Percentiles rank a stretch among this genome's conserved stretches.
Evolutionary conservation across 2,113 vertebrate species (phyloP).

Genomic region (Cyanocitta stelleri): DNA sequence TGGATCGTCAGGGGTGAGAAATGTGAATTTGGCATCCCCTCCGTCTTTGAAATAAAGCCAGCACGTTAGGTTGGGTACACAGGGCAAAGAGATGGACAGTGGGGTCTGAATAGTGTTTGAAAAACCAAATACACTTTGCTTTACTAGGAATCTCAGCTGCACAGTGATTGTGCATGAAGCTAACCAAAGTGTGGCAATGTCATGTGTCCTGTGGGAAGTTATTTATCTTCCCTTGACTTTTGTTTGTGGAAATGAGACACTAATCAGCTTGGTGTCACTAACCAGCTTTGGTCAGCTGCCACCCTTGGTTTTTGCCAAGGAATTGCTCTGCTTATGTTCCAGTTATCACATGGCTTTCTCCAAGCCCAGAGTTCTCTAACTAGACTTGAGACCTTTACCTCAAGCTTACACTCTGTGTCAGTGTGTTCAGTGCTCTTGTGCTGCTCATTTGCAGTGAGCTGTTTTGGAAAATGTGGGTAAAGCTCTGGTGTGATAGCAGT

Average conservation of each 20-base stretch:
- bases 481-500: neutral
- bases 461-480: neutral
- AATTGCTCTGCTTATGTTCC: neutral
- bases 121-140: neutral
- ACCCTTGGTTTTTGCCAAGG: constrained; percentile 17
- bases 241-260: constrained; percentile 25
- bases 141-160: neutral
- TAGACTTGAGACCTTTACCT: neutral
- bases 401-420: neutral
- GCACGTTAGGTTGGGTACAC: neutral
- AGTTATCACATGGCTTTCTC: constrained; percentile 1
- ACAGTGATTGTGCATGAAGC: neutral
- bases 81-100: neutral
- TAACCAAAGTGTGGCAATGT: neutral
- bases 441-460: neutral
- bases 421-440: neutral
- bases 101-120: neutral
- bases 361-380: neutral
- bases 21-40: constrained; percentile 35
- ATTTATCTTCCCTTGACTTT: constrained; percentile 23
- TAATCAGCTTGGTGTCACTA: constrained; percentile 40
- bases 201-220: constrained; percentile 19
- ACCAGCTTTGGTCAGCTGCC: constrained; percentile 32
- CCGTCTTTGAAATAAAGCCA: constrained; percentile 23
- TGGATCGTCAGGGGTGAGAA: constrained; percentile 43